Percentiles rank a stretch among this genome's conserved stretches.
phyloP scores from a whole-genome alignment of 37 sponge, comb jelly and placozoan genomes.

The Spongia lamella region DNA sequence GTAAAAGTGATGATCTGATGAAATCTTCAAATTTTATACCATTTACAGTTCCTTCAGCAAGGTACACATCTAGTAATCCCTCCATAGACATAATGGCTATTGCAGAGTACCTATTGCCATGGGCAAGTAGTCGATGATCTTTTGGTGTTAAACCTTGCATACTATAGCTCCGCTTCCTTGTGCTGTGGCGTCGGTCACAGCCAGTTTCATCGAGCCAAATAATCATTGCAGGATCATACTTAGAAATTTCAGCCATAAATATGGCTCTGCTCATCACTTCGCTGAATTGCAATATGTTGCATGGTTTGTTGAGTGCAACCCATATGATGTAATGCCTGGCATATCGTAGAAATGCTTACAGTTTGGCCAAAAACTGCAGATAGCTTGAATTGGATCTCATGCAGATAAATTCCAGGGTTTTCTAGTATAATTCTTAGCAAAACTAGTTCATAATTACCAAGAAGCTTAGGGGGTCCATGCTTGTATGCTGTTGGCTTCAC shows the following conservation, averaged over 20 bases:
- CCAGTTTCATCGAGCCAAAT: slow-evolving; percentile 36
- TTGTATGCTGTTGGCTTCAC: slow-evolving; percentile 14
- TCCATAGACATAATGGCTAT: slow-evolving; percentile 6
- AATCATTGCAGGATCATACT: slow-evolving; percentile 26
- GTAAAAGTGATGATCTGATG: background rate
- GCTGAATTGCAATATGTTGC: slow-evolving; percentile 7
- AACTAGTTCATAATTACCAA: slow-evolving; percentile 28
- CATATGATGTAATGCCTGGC: slow-evolving; percentile 23
- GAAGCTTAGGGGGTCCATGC: slow-evolving; percentile 20
- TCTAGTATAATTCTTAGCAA: slow-evolving; percentile 20
- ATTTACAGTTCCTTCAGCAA: slow-evolving; percentile 16
- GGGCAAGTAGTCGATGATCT: slow-evolving; percentile 6
- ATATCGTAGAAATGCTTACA: slow-evolving; percentile 17
- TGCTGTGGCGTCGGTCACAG: slow-evolving; percentile 27
- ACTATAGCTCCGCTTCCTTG: slow-evolving; percentile 12
- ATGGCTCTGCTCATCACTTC: slow-evolving; percentile 13
- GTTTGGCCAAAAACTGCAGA: background rate
- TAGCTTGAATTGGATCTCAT: slow-evolving; percentile 18
- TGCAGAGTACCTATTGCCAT: slow-evolving; percentile 20
- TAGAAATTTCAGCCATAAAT: slow-evolving; percentile 25
- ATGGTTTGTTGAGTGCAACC: slow-evolving; percentile 19
- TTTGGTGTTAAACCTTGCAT: slow-evolving; percentile 14
- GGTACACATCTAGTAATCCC: slow-evolving; percentile 22
- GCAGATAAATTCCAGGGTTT: slow-evolving; percentile 32
- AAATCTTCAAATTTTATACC: slow-evolving; percentile 20